phyloP scores from a whole-genome alignment of 2,888 invertebrate genomes.

The Argyresthia albistria region DNA sequence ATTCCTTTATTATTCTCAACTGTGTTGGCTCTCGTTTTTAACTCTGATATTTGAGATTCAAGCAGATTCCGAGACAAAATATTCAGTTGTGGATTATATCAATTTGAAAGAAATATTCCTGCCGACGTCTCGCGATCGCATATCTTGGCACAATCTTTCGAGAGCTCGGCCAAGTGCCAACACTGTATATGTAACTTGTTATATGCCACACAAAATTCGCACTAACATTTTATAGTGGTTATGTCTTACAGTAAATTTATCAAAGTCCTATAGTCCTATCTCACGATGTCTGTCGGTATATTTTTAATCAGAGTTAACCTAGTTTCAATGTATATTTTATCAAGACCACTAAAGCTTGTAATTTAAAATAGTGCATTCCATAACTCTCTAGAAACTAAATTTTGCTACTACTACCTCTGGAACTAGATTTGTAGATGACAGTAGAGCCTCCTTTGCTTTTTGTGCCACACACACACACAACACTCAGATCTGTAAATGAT shows the following conservation, averaged over 20 bases:
- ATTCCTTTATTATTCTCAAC: no score
- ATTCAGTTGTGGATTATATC: slow-evolving; percentile 9
- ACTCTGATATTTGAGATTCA: no score
- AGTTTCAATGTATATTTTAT: no score
- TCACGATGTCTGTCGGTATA: no score
- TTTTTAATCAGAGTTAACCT: no score
- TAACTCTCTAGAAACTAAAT: no score
- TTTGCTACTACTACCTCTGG: background rate
- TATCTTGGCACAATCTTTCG: slow-evolving; percentile 55
- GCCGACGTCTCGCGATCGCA: slow-evolving; percentile 36
- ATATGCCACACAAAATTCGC: background rate
- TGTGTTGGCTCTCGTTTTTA: no score
- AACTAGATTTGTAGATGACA: background rate
- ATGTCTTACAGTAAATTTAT: background rate
- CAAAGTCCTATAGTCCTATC: background rate
- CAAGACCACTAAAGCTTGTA: no score
- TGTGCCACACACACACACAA: slow-evolving; percentile 9
- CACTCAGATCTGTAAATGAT: background rate
- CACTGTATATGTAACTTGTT: slow-evolving; percentile 3
- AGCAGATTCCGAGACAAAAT: background rate
- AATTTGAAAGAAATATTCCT: slow-evolving; percentile 17
- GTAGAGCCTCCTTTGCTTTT: slow-evolving; percentile 11
- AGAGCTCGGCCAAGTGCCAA: slow-evolving; percentile 59
- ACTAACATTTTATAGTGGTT: background rate
- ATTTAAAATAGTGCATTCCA: no score